These are phyloP conservation scores for Sebastes minor DNA, from an alignment of 2,797 vertebrate species.

Conservation along the genomic window DNA sequence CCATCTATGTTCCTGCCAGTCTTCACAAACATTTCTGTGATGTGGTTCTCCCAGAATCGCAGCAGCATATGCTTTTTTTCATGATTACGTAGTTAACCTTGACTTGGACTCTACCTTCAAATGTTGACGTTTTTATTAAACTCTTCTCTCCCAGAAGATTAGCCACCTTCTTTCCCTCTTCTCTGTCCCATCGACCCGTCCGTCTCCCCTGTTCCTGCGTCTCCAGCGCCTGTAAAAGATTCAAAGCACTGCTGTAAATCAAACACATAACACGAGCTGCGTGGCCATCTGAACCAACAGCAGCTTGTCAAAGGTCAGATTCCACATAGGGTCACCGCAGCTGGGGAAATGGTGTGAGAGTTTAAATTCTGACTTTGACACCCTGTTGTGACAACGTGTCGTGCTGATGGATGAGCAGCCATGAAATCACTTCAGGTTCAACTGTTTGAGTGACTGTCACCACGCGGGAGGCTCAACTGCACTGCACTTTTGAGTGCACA, in stretches of 20 bases:
- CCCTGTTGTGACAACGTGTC: not conserved
- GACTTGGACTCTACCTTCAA: conserved; percentile 72
- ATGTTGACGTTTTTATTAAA: conserved; percentile 68
- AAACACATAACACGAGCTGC: conserved; percentile 22
- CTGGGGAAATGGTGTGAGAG: conserved; percentile 47
- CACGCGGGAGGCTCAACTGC: not conserved
- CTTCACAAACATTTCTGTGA: not conserved
- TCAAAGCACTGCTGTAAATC: conserved; percentile 29
- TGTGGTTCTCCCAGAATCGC: not conserved
- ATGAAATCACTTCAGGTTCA: conserved; percentile 1
- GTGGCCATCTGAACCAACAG: conserved; percentile 67
- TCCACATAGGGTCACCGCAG: conserved; percentile 32
- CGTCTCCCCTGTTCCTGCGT: conserved; percentile 42
- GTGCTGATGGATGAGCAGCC: not conserved
- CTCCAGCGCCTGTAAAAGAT: conserved; percentile 47
- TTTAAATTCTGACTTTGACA: conserved; percentile 37
- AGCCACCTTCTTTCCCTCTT: conserved; percentile 71
- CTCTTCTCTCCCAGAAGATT: conserved; percentile 73
- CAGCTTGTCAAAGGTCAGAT: conserved; percentile 50
- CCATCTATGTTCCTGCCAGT: not conserved
- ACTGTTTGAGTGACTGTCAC: not conserved
- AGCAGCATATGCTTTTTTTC: not conserved
- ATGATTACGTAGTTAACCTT: not conserved
- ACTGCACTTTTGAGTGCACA: not conserved
- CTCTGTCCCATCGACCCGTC: conserved; percentile 57